Percentiles rank a stretch among this genome's conserved stretches.
Evolutionary conservation across 1,140 invertebrate genomes (phyloP).

Genomic region (Drosophila parvula): DNA sequence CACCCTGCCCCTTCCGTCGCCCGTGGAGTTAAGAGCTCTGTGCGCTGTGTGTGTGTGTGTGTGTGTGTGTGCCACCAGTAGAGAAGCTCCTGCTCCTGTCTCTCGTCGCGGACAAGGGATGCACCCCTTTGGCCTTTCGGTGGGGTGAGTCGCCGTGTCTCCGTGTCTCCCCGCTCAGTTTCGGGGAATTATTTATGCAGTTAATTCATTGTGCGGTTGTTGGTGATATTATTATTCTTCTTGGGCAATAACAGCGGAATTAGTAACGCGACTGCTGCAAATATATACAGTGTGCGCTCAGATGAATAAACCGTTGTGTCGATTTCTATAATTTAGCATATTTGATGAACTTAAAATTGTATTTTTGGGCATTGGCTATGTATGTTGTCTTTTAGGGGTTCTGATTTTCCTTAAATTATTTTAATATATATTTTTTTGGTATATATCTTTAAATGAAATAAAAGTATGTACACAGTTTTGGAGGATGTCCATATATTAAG

Average conservation of each 20-base stretch:
- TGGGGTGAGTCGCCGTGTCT: constrained; percentile 5
- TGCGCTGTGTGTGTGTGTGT: too few species aligned
- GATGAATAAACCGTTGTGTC: neutral
- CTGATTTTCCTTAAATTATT: too few species aligned
- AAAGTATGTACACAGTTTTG: too few species aligned
- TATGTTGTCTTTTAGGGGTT: too few species aligned
- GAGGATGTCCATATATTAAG: too few species aligned
- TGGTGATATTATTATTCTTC: constrained; percentile 31
- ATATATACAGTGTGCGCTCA: constrained; percentile 4
- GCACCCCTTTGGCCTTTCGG: constrained; percentile 11
- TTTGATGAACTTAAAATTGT: too few species aligned
- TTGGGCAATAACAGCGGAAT: constrained; percentile 28
- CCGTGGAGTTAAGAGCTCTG: constrained; percentile 23
- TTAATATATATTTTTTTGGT: too few species aligned
- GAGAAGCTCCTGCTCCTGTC: constrained; percentile 26
- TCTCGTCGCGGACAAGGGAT: constrained; percentile 10
- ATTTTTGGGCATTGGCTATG: too few species aligned
- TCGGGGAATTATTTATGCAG: constrained; percentile 73
- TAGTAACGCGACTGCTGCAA: constrained; percentile 28
- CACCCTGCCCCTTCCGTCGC: constrained; percentile 38
- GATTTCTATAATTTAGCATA: neutral
- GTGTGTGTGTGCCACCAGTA: constrained; percentile 35
- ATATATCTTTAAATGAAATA: too few species aligned
- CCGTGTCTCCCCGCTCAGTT: constrained; percentile 30
- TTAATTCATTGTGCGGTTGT: constrained; percentile 75